These are phyloP conservation scores for Crepidodera aurea DNA, from an alignment of 2,888 invertebrate genomes.

Conservation along the genomic window DNA sequence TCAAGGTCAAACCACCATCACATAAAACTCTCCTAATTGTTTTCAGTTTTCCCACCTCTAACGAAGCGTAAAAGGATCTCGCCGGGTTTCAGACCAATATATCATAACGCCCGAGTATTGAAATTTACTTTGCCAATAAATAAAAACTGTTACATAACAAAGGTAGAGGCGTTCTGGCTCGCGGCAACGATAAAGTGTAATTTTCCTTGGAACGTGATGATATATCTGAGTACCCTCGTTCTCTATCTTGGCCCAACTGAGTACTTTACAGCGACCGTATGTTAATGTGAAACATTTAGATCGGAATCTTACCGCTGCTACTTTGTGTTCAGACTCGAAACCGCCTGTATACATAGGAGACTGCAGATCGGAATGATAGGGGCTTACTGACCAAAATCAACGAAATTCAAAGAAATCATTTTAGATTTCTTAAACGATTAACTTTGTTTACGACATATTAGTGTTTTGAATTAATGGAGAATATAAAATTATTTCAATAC, in stretches of 20 bases:
- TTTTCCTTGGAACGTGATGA: conserved; percentile 51
- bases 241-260: conserved; percentile 52
- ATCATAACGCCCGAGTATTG: conserved; percentile 34
- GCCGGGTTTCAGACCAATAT: conserved; percentile 32
- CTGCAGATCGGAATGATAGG: conserved; percentile 6
- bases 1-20: conserved; percentile 12
- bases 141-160: conserved; percentile 48
- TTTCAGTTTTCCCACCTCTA: conserved; percentile 32
- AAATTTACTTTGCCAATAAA: conserved; percentile 43
- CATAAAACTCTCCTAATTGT: conserved; percentile 30
- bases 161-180: conserved; percentile 41
- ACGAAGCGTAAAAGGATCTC: conserved; percentile 28
- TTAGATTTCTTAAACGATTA: too few species aligned
- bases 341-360: conserved; percentile 18
- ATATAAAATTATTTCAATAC: too few species aligned
- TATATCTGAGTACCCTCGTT: conserved; percentile 48
- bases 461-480: too few species aligned
- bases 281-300: conserved; percentile 62
- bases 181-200: conserved; percentile 46
- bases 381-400: background rate
- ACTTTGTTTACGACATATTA: too few species aligned
- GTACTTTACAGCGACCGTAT: conserved; percentile 57
- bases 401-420: background rate
- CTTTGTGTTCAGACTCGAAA: conserved; percentile 47
- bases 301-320: conserved; percentile 60